Conservation (phyloP, 2,797 vertebrate species). For the Pangasius mekongensis region DNA sequence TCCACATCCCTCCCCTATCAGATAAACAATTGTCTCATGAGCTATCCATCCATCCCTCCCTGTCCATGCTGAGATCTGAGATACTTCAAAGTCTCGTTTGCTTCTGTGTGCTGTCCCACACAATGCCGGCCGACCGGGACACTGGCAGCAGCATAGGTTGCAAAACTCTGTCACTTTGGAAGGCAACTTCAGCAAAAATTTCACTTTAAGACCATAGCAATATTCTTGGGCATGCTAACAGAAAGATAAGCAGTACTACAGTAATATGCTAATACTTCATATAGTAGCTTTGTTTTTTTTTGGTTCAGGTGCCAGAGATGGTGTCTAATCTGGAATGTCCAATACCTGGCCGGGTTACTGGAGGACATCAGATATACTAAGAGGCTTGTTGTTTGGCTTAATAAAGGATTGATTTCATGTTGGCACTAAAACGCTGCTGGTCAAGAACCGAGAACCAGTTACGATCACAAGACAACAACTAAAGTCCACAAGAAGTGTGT, state of each 20-base stretch:
- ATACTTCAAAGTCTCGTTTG: conserved; percentile 23
- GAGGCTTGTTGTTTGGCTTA: background rate
- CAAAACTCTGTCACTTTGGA: background rate
- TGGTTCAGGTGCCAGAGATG: background rate
- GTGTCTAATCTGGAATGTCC: background rate
- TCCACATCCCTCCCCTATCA: conserved; percentile 43
- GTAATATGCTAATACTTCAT: background rate
- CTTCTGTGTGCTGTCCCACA: conserved; percentile 36
- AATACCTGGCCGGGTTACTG: background rate
- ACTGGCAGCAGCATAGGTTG: background rate
- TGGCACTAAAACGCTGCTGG: background rate
- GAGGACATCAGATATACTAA: background rate
- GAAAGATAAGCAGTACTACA: background rate
- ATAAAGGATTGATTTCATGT: background rate
- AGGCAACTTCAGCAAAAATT: background rate
- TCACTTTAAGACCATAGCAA: background rate
- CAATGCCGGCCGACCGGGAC: conserved; percentile 33
- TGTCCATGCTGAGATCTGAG: conserved; percentile 16
- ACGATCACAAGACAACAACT: too few species aligned
- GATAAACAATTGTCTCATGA: conserved; percentile 58
- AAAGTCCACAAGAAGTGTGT: too few species aligned
- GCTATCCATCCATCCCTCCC: background rate
- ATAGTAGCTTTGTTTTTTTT: background rate
- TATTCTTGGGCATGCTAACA: background rate
- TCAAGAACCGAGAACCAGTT: too few species aligned